Evolutionary conservation across 2,888 invertebrate genomes (phyloP).

Genomic region (Eristalinus sepulchralis): DNA sequence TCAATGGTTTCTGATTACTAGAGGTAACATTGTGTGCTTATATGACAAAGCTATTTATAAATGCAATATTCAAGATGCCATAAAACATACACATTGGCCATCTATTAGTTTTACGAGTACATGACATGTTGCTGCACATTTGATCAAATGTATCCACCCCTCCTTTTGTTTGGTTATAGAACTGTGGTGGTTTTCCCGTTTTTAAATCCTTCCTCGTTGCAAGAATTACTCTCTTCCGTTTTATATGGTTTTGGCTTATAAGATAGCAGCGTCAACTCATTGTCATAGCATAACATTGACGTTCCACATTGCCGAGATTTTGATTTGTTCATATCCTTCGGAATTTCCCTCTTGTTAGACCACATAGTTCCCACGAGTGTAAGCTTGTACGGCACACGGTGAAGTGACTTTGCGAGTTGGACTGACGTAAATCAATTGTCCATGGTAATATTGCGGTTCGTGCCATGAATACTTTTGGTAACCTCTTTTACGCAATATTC

Average conservation of each 20-base stretch:
- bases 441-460: slow-evolving; percentile 64
- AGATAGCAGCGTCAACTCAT: too few species aligned
- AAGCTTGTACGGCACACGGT: slow-evolving; percentile 73
- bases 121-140: too few species aligned
- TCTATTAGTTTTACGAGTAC: too few species aligned
- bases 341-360: slow-evolving; percentile 76
- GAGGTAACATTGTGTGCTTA: too few species aligned
- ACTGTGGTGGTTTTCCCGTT: background rate
- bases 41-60: too few species aligned
- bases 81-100: too few species aligned
- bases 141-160: too few species aligned
- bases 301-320: slow-evolving; percentile 3
- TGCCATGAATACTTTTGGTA: slow-evolving; percentile 45
- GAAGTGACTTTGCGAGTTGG: slow-evolving; percentile 73
- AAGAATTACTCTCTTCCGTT: too few species aligned
- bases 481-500: slow-evolving; percentile 62
- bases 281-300: slow-evolving; percentile 25
- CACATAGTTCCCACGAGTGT: slow-evolving; percentile 72
- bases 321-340: slow-evolving; percentile 30
- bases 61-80: too few species aligned
- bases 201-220: background rate
- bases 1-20: too few species aligned
- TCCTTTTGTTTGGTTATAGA: background rate
- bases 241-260: too few species aligned
- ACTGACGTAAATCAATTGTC: slow-evolving; percentile 78